Percentiles rank a stretch among this genome's conserved stretches.
phyloP scores from a whole-genome alignment of 1,140 invertebrate genomes.

The Plutomurus gul region DNA sequence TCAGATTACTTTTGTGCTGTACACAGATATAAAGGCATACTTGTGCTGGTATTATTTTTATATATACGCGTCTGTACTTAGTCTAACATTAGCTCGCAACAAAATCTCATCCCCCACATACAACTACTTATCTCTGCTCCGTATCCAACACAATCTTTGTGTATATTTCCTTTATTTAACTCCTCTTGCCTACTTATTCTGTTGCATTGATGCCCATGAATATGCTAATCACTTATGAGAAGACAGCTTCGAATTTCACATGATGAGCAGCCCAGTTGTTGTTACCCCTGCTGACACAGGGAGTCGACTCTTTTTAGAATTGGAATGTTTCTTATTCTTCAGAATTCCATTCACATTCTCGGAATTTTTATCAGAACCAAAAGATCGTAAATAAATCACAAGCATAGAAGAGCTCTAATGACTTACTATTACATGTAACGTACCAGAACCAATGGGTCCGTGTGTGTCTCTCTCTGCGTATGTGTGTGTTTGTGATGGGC shows the following conservation, averaged over 20 bases:
- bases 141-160: no score
- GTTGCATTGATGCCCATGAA: constrained; percentile 12
- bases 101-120: no score
- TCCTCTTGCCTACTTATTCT: neutral
- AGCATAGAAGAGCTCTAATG: neutral
- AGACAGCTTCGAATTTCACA: constrained; percentile 27
- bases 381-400: constrained; percentile 30
- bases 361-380: constrained; percentile 1
- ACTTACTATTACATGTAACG: neutral
- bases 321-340: neutral
- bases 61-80: no score
- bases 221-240: constrained; percentile 35
- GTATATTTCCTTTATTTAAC: no score
- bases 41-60: no score
- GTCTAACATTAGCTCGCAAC: no score
- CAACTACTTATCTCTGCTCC: neutral
- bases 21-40: no score
- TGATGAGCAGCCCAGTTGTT: constrained; percentile 35
- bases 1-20: no score
- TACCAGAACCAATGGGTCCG: neutral
- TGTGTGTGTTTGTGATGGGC: no score
- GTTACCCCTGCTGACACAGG: constrained; percentile 36
- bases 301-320: neutral
- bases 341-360: constrained; percentile 33
- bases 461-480: no score